phyloP scores from a whole-genome alignment of 2,888 invertebrate species.

The Drosophila mimica region DNA sequence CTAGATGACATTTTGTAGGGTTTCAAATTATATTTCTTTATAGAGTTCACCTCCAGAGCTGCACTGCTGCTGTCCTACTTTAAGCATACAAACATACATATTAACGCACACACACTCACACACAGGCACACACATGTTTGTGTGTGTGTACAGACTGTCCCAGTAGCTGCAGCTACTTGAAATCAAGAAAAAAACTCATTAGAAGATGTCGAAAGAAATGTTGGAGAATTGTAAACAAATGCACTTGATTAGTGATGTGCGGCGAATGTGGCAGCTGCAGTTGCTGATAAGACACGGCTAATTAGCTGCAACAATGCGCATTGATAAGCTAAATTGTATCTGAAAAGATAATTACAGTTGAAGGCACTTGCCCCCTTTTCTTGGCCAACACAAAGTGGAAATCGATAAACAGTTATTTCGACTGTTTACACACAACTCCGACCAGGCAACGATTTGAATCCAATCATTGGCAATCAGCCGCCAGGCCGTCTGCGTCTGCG shows the following conservation, averaged over 20 bases:
- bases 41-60: not conserved
- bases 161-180: conserved; percentile 41
- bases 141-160: not conserved
- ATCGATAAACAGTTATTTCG: not conserved
- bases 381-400: not conserved
- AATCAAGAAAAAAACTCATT: conserved; percentile 59
- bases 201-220: conserved; percentile 64
- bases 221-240: conserved; percentile 61
- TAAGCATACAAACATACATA: not conserved
- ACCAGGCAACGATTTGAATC: not conserved
- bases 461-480: conserved; percentile 25
- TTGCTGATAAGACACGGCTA: conserved; percentile 70
- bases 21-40: not conserved
- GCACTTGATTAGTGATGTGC: conserved; percentile 71
- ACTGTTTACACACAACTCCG: not conserved
- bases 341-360: conserved; percentile 38
- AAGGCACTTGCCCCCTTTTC: not conserved
- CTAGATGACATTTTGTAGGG: not conserved
- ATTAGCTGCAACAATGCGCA: conserved; percentile 65
- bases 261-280: conserved; percentile 59
- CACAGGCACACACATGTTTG: not conserved
- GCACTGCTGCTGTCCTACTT: conserved; percentile 4
- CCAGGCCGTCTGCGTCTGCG: conserved; percentile 35
- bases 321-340: conserved; percentile 53
- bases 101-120: not conserved